Base-by-base conservation (phyloP, 2,888 invertebrate species). In the Parapristionchus giblindavisi region DNA sequence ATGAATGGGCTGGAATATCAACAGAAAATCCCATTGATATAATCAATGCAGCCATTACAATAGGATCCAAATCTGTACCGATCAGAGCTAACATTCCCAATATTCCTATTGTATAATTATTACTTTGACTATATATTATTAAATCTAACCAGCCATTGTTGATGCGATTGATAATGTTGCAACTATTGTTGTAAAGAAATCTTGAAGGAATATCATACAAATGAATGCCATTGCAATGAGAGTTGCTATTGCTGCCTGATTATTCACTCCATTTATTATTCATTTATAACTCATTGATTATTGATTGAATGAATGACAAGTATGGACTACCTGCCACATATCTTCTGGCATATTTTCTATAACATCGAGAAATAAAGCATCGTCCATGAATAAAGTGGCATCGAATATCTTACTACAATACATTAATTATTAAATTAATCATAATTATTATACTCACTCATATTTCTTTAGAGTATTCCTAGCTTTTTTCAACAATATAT, bases 1-100 rank as follows among this genome's bases (percentile, higher is more conserved):
- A 78, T 52, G 85, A 82, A 68, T 85, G 85, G 8, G 86, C 86
- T 2, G 86, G 86, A 27, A 86, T 86, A 76, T 86, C 86, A 24
- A 87, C 85, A 52, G 82, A 81, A 72, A 83, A 86, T 71, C 86
- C 86, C 76, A 86, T 84, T 1, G 85, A 87, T 32, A 86, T 86
- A 66, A 86, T 84, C 78, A 86, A 80, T 0, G 84, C 83, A 24
- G 85, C 86, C 86, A 87, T 87, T 14, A 84, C 83, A 68, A 87
- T 87, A 4, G 87, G 87, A 75, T 87, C 87, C 58, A 87, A 76
- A 75, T 87, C 87, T 8, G 83, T 83, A 38, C 80, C 77, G 77
- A 78, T 78, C 79, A 83, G 83, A n/a, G 84, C 83, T 24, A 87
- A 77, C 48, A 84, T 82, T 34, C 87, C 87, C 34, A 87, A 77